Percentiles rank a stretch among this genome's conserved stretches.
phyloP scores from a whole-genome alignment of 2,113 vertebrate genomes.

The Ifrita kowaldi region DNA sequence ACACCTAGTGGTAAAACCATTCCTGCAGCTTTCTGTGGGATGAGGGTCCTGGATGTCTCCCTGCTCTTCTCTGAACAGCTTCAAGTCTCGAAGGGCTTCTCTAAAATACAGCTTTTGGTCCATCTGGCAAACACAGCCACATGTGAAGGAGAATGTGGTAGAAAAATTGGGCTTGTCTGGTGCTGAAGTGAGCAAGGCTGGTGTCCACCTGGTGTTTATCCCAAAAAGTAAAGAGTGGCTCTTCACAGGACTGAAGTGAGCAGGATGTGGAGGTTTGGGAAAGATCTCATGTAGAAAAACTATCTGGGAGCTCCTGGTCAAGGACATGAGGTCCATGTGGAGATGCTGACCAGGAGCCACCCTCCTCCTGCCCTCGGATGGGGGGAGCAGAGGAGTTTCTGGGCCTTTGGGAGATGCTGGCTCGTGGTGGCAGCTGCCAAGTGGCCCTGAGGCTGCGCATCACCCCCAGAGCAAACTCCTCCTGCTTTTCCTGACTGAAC shows the following conservation, averaged over 20 bases:
- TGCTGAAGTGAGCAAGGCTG: neutral
- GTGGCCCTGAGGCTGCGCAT: neutral
- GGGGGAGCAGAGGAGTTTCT: neutral
- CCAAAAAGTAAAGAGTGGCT: neutral
- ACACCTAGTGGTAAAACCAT: conserved; percentile 56
- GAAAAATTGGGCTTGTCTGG: no score
- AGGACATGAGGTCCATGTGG: neutral
- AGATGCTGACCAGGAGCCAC: neutral
- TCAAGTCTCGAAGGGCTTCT: neutral
- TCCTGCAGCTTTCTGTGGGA: neutral
- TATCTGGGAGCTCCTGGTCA: neutral
- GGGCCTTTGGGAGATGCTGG: neutral
- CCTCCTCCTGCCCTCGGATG: neutral
- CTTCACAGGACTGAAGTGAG: neutral
- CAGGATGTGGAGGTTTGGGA: neutral
- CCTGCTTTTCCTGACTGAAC: neutral
- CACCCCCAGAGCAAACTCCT: neutral
- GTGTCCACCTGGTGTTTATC: neutral
- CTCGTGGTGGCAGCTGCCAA: accelerated
- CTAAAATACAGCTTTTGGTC: neutral
- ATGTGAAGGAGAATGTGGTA: neutral
- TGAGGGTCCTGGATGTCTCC: neutral
- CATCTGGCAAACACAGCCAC: neutral
- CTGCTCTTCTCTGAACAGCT: neutral
- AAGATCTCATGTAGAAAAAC: neutral